Evolutionary conservation across 2,113 vertebrate genomes (phyloP).

Genomic region (Eurypyga helias): DNA sequence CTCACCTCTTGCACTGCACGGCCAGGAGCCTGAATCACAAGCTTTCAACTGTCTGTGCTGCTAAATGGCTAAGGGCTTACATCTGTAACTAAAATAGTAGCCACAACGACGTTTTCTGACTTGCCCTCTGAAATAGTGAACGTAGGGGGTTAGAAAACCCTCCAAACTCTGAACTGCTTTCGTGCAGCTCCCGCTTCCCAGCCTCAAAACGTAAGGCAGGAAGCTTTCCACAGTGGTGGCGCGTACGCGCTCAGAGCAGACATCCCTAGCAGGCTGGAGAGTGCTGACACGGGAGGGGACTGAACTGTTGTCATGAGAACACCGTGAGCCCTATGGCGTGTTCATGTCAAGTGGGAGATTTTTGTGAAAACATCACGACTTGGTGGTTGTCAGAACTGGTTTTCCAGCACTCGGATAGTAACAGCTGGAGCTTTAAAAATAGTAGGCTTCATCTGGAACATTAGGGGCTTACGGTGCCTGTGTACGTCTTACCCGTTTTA

Average conservation of each 20-base stretch:
- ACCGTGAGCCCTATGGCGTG: not conserved
- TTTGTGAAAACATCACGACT: not conserved
- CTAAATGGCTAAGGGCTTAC: not conserved
- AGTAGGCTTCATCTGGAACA: not conserved
- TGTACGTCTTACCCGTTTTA: not conserved
- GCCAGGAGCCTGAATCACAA: not conserved
- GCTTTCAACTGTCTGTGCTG: not conserved
- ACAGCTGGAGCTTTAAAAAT: not conserved
- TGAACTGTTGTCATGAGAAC: not conserved
- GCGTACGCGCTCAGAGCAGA: fast-evolving
- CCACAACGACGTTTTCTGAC: not conserved
- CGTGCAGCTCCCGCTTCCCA: not conserved
- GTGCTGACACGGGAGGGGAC: not conserved
- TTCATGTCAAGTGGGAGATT: not conserved
- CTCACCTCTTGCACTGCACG: not conserved
- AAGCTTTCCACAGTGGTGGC: not conserved
- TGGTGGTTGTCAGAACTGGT: not conserved
- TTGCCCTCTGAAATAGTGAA: not conserved
- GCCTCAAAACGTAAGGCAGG: not conserved
- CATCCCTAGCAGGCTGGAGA: not conserved
- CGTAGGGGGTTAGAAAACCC: not conserved
- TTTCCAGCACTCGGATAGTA: not conserved
- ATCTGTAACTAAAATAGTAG: not conserved
- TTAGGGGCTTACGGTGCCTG: not conserved
- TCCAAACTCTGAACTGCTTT: not conserved